These are phyloP conservation scores for Leptoteleia sp. DNA, from an alignment of 1,140 invertebrate species.

Conservation along the genomic window DNA sequence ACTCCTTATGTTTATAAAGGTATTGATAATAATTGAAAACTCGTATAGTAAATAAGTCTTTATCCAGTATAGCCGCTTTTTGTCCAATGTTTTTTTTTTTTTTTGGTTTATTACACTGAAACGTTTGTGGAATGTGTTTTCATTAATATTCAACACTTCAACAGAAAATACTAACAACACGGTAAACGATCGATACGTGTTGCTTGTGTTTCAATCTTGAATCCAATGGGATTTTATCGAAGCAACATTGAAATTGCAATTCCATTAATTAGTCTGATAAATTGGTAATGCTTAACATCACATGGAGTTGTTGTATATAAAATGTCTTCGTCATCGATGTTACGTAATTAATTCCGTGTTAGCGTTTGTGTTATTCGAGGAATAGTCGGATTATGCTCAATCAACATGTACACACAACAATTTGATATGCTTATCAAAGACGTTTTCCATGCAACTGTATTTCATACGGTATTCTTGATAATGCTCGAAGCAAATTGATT, in stretches of 20 bases:
- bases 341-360: conserved; percentile 58
- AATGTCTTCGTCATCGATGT: conserved; percentile 56
- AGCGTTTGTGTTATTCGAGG: conserved; percentile 41
- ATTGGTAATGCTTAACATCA: conserved; percentile 46
- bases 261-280: conserved; percentile 43
- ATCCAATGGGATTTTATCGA: conserved; percentile 12
- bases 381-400: conserved; percentile 48
- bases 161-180: too few species aligned
- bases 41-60: too few species aligned
- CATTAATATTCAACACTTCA: too few species aligned
- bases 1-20: too few species aligned
- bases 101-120: too few species aligned
- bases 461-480: conserved; percentile 53
- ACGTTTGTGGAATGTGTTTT: too few species aligned
- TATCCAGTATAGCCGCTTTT: too few species aligned
- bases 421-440: conserved; percentile 62
- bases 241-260: conserved; percentile 22
- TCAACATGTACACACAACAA: conserved; percentile 56
- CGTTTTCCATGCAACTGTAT: conserved; percentile 51
- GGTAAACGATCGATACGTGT: too few species aligned
- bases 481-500: conserved; percentile 53
- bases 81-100: too few species aligned
- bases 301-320: conserved; percentile 44
- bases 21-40: too few species aligned
- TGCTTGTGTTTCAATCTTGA: too few species aligned